Base-by-base conservation (phyloP, 2,113 vertebrate species). In the Amia ocellicauda region DNA sequence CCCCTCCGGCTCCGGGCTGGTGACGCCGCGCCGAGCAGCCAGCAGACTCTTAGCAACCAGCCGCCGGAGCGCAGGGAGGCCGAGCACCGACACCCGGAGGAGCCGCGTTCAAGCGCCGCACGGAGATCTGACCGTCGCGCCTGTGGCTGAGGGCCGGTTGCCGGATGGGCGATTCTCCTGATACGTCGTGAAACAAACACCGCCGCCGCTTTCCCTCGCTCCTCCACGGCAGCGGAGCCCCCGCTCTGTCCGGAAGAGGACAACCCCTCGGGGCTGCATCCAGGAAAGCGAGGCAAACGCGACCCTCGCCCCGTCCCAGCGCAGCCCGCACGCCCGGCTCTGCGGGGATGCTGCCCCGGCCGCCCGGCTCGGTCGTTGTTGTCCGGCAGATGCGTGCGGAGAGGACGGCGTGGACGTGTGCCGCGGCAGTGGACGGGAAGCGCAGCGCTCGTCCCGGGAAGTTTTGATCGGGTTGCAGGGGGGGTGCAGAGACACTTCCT, bases 11-110 rank as follows among this genome's bases (percentile, higher is more conserved):
- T 64, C 72, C 65, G 28, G 36, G 55, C 42, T 58, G 76, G 72
- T 75, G 82, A 74, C 73, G 67, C 53, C 28, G 50, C 22, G 73
- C 61, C 19, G 24, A 53, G 56, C 63, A 63, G 66, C 20, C 64
- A 13, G 80, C 78, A 84, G 85, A 86, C 84, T 80, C 88, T 83
- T 88, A 88, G 89, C 85, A 88, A 89, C 85, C 79, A 82, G 77
- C 63, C 62, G 70, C 73, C 55, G 51, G 71, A 72, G 63, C 61
- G 56, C 70, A 67, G 14, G 43, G 54, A 67, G 69, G 75, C 78
- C 74, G 79, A 77, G 78, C 24, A 72, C 66, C 57, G 57, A 5
- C 4, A 1, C 71, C 17, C 3, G 2, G 68, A 57, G 50, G 41
- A 70, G 60, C 71, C 43, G 78, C 74, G 80, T 78, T 78, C 64